Percentiles rank a stretch among this genome's conserved stretches.
Evolutionary conservation across 2,113 vertebrate species (phyloP).

Genomic region (Bubo bubo): DNA sequence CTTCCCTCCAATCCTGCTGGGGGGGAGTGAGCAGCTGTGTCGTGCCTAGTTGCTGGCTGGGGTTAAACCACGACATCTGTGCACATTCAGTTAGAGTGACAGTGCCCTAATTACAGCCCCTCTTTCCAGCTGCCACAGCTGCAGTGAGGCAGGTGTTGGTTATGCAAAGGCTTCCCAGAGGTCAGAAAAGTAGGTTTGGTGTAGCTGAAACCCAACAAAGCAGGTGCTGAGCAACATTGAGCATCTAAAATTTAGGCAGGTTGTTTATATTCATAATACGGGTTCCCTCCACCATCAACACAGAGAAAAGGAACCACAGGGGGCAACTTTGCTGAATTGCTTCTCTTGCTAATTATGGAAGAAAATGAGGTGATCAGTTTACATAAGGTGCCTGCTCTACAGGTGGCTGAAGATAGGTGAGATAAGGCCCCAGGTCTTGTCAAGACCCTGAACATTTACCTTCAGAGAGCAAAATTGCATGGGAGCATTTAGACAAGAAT

Average conservation of each 20-base stretch:
- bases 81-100: background rate
- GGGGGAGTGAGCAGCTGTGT: too few relatives aligned
- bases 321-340: background rate
- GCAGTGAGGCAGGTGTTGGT: background rate
- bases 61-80: background rate
- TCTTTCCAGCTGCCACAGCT: background rate
- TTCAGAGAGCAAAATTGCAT: background rate
- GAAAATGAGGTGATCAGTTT: background rate
- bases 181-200: background rate
- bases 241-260: background rate
- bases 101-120: background rate
- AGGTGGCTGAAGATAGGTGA: background rate
- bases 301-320: background rate
- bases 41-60: too few relatives aligned
- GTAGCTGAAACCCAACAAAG: background rate
- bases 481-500: background rate
- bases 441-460: background rate
- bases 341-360: background rate
- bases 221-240: background rate
- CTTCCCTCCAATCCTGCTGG: too few relatives aligned
- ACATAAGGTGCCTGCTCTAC: background rate
- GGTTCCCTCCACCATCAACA: background rate
- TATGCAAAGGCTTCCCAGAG: background rate
- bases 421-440: background rate
- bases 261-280: background rate